A percentile compares a stretch with the other conserved stretches of the same genome.
phyloP scores from a whole-genome alignment of 2,113 vertebrate genomes.

The Neodon shergylaensis region DNA sequence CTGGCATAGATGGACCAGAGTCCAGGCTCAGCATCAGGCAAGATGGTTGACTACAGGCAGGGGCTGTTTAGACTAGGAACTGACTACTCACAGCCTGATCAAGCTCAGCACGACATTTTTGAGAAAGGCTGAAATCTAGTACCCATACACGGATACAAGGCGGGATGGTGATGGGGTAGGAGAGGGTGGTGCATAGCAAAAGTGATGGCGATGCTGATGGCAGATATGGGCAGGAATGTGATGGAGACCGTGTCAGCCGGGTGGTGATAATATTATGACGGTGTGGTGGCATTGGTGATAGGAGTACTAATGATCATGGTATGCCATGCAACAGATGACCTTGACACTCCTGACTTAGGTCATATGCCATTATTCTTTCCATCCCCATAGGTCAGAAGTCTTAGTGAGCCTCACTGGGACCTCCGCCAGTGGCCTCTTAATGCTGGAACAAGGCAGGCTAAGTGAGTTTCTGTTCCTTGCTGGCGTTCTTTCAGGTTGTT shows the following conservation, averaged over 20 bases:
- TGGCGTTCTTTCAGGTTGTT: not conserved
- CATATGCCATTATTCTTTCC: not conserved
- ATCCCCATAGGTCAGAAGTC: not conserved
- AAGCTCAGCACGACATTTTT: not conserved
- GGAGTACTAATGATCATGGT: too few relatives aligned
- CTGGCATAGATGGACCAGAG: not conserved
- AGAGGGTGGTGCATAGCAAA: not conserved
- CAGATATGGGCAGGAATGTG: not conserved
- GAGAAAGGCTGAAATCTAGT: not conserved
- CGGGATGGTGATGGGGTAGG: not conserved
- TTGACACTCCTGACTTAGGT: too few relatives aligned
- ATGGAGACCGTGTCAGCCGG: not conserved
- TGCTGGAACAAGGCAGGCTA: not conserved
- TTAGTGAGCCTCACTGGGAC: not conserved
- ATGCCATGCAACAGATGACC: not conserved
- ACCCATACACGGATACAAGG: too few relatives aligned
- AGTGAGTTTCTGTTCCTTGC: accelerated
- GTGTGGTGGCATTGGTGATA: too few relatives aligned
- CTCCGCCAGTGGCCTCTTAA: not conserved
- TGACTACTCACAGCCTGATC: not conserved
- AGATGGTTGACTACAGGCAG: not conserved
- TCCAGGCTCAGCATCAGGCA: not conserved
- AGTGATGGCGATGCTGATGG: not conserved
- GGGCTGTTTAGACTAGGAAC: not conserved
- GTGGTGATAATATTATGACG: not conserved